Conservation (phyloP, 2,113 vertebrate genomes). For the human region DNA sequence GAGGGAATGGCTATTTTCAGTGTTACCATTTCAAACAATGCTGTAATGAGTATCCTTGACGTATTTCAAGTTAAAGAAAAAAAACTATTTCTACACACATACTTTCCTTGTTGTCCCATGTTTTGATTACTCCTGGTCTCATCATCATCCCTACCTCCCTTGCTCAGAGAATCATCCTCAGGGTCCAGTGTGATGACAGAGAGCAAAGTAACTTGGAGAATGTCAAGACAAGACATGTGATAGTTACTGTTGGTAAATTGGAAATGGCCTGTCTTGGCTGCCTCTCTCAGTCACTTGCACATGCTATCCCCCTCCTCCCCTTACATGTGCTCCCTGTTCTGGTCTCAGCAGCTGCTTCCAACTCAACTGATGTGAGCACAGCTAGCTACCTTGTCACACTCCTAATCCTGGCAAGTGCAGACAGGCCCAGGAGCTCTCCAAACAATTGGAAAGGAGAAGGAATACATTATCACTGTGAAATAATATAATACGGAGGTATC, state of each 20-base stretch:
- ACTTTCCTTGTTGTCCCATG: background rate
- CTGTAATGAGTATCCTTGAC: background rate
- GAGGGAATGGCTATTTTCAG: conserved; percentile 5
- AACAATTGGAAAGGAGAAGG: background rate
- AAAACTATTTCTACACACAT: background rate
- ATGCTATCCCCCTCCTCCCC: background rate
- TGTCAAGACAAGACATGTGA: conserved; percentile 20
- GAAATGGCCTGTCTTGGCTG: background rate
- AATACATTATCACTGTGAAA: background rate
- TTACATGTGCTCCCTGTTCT: background rate
- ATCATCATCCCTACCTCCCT: background rate
- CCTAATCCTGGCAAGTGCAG: background rate
- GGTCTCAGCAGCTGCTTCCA: conserved; percentile 41
- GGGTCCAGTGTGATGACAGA: background rate
- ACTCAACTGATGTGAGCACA: conserved; percentile 25
- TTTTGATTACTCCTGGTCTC: conserved; percentile 34
- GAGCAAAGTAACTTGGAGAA: conserved; percentile 34
- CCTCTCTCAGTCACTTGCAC: background rate
- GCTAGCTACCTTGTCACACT: conserved; percentile 20
- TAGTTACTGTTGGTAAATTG: conserved; percentile 37
- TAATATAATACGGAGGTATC: background rate
- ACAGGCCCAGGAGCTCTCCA: conserved; percentile 16
- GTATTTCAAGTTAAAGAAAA: conserved; percentile 14
- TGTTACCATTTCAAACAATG: conserved; percentile 31
- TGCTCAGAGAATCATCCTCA: conserved; percentile 44